Evolutionary conservation across 2,888 invertebrate genomes (phyloP).

Genomic region (Priocnemis perturbator): DNA sequence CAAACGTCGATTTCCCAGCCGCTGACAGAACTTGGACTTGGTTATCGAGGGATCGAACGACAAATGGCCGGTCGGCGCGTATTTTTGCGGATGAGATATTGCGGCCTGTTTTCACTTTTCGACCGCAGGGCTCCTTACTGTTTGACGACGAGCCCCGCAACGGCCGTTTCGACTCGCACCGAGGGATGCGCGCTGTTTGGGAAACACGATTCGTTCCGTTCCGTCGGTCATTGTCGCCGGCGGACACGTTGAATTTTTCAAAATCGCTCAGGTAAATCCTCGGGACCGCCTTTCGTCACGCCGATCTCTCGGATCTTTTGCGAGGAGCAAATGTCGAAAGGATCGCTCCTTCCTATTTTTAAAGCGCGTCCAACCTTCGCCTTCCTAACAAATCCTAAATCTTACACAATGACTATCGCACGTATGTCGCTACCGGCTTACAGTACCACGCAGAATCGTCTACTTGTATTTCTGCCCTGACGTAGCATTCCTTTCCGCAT

Average conservation of each 20-base stretch:
- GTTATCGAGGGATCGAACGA: slow-evolving; percentile 51
- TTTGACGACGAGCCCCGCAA: slow-evolving; percentile 27
- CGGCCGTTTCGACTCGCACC: slow-evolving; percentile 4
- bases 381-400: neutral
- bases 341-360: neutral
- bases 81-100: slow-evolving; percentile 52
- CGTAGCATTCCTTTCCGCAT: neutral
- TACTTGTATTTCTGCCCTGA: neutral
- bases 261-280: slow-evolving; percentile 49
- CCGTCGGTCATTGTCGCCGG: slow-evolving; percentile 35
- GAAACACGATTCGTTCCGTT: slow-evolving; percentile 63
- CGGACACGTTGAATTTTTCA: slow-evolving; percentile 48
- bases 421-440: neutral
- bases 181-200: slow-evolving; percentile 51
- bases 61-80: slow-evolving; percentile 37
- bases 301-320: slow-evolving; percentile 22
- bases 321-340: neutral
- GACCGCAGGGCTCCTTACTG: slow-evolving; percentile 29
- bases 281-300: slow-evolving; percentile 48
- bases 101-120: slow-evolving; percentile 51
- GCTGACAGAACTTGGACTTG: neutral
- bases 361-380: too few species aligned
- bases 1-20: too few species aligned
- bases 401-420: neutral
- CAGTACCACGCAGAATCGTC: neutral